Base-by-base conservation (phyloP, 2,797 vertebrate species). In the Semotilus atromaculatus region DNA sequence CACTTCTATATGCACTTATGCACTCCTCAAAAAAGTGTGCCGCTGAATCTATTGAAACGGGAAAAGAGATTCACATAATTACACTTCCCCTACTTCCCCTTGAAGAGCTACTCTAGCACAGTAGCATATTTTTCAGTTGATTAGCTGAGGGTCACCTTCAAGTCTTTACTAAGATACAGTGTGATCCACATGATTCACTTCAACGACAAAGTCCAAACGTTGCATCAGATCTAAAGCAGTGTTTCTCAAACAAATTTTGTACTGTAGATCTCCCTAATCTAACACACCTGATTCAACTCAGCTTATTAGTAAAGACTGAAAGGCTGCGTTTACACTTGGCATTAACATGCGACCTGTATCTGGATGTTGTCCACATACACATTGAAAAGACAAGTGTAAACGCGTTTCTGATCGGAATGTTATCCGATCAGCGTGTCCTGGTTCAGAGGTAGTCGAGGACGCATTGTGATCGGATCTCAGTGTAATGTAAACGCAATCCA, bases 11-110 rank as follows among this genome's bases (percentile, higher is more conserved):
- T 31, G 81, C 85, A 66, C 82, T 82, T 81, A 96, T 90, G 89
- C 94, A 95, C 86, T 94, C 92, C 85, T 95, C 92, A 90, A 95
- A 96, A 88, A 94, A 90, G 60, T 84, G 90, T 85, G 91, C 91
- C 2, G 94, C 88, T 86, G 90, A 86, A 18, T 92, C 94, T 96
- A 86, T 21, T 81, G 81, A 48, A 79, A 76, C 75, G 10, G 10
- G 55, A 16, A 55, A 4, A 16, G 78, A 36, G n/a, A 86, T 1
- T 4, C 14, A 38, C 55, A 43, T 51, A 66, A 80, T 80, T 13
- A 80, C 7, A 64, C 9, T 48, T 48, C 7, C 19, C 51, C 36
- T n/a, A 64, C 18, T 79, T 31, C 7, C 73, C 86, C 82, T 14
- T 4, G 79, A 6, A 74, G 67, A 75, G 60, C 16, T 13, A 26